Conservation (phyloP, 1,140 invertebrate species). For the Aphelinus atriplicis region DNA sequence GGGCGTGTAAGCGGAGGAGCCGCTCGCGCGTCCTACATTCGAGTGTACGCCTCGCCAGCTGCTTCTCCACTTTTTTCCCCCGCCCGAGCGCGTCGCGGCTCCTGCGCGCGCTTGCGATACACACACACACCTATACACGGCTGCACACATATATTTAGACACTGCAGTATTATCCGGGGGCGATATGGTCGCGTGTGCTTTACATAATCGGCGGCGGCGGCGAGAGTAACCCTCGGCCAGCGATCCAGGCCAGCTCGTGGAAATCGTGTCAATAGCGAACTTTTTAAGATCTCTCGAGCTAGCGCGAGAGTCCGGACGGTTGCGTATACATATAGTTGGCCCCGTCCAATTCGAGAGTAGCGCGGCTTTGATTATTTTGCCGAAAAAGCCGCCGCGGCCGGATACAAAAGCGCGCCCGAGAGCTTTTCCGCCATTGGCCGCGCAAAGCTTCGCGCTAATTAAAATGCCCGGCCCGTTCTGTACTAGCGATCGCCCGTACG, state of each 20-base stretch:
- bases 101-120: background rate
- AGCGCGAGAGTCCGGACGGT: background rate
- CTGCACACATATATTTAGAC: constrained; percentile 54
- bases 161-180: too few relatives aligned
- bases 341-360: too few relatives aligned
- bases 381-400: background rate
- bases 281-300: background rate
- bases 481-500: too few relatives aligned
- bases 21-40: constrained; percentile 55
- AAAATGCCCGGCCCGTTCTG: too few relatives aligned
- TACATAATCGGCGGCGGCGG: too few relatives aligned
- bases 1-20: background rate
- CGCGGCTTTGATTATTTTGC: background rate
- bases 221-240: background rate
- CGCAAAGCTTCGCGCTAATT: too few relatives aligned
- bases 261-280: constrained; percentile 10
- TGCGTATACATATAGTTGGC: too few relatives aligned
- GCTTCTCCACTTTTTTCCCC: constrained; percentile 39
- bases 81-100: constrained; percentile 22
- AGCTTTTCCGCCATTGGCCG: background rate
- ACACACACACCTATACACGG: too few relatives aligned
- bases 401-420: background rate
- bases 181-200: too few relatives aligned
- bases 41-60: constrained; percentile 37
- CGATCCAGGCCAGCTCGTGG: background rate